phyloP scores from a whole-genome alignment of 2,797 vertebrate species.

The Semotilus atromaculatus region DNA sequence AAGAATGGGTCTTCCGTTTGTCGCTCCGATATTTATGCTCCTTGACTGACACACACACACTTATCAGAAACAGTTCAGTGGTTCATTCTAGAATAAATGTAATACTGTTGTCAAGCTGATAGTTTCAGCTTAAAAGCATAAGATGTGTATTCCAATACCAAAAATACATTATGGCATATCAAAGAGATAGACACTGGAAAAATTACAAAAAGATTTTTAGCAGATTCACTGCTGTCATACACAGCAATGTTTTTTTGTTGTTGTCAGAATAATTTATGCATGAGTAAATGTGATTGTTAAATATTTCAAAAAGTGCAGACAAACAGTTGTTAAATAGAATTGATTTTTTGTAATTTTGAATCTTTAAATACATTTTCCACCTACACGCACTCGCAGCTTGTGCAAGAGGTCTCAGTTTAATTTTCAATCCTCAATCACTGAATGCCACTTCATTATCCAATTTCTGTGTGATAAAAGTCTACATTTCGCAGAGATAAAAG shows the following conservation, averaged over 20 bases:
- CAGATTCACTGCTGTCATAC: background rate
- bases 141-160: background rate
- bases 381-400: background rate
- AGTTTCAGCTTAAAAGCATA: background rate
- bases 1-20: constrained; percentile 3
- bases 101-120: no score
- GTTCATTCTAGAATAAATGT: background rate
- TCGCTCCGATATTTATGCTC: background rate
- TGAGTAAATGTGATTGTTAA: background rate
- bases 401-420: background rate
- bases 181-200: background rate
- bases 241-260: background rate
- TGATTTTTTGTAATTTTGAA: background rate
- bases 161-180: background rate
- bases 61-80: constrained; percentile 16
- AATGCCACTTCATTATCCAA: constrained; percentile 8
- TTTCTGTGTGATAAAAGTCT: background rate
- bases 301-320: background rate
- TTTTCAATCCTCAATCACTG: background rate
- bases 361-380: background rate
- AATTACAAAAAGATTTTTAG: background rate
- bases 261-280: background rate
- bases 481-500: constrained; percentile 25
- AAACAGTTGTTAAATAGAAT: background rate
- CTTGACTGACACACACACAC: constrained; percentile 3